These are phyloP conservation scores for Gandaritis pyraliata DNA, from an alignment of 2,888 invertebrate species.

Conservation along the genomic window DNA sequence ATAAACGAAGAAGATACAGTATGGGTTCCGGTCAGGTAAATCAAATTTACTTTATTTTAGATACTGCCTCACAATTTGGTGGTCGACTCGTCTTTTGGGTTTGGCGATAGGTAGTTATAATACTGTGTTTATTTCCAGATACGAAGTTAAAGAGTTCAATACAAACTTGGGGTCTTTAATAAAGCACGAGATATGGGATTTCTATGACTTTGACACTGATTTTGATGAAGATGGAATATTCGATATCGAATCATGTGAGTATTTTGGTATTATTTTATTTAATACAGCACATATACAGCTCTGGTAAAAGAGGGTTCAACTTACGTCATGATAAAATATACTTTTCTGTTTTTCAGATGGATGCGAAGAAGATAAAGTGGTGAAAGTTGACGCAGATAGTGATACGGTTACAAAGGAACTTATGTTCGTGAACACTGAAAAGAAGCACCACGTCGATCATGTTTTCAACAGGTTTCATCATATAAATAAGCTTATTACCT, in stretches of 20 bases:
- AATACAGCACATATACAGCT: not conserved
- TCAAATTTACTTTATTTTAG: no score
- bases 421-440: slow-evolving; percentile 51
- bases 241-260: slow-evolving; percentile 48
- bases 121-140: slow-evolving; percentile 48
- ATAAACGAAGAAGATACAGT: slow-evolving; percentile 28
- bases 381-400: slow-evolving; percentile 35
- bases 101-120: not conserved
- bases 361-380: slow-evolving; percentile 36
- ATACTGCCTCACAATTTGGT: no score
- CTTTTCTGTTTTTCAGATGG: slow-evolving; percentile 34
- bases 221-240: slow-evolving; percentile 47
- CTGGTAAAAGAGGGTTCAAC: no score
- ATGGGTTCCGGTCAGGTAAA: slow-evolving; percentile 67
- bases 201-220: slow-evolving; percentile 48
- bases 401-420: slow-evolving; percentile 49
- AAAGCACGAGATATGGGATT: slow-evolving; percentile 61
- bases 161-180: slow-evolving; percentile 52
- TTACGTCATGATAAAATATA: not conserved
- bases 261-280: not conserved
- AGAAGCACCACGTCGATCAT: slow-evolving; percentile 57
- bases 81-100: no score
- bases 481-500: no score
- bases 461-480: slow-evolving; percentile 57
- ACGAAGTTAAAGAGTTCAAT: slow-evolving; percentile 54